Base-by-base conservation (phyloP, 1,140 invertebrate genomes). In the Drosophila simulans region DNA sequence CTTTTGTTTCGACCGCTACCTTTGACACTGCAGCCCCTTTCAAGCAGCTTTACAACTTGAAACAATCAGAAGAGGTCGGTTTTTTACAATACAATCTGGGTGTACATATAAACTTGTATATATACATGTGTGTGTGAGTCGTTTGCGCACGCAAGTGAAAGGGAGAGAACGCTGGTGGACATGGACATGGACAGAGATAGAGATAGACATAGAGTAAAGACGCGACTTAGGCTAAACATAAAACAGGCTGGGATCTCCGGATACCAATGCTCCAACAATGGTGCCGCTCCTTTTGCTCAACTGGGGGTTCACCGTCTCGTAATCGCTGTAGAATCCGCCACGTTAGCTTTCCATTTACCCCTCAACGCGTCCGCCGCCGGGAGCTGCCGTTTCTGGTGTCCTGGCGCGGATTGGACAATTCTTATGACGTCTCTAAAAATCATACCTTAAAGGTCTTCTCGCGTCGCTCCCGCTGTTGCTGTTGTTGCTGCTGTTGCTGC, bases 341-440 rank as follows among this genome's bases (percentile, higher is more conserved):
- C 77, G 80, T 60, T 77, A 58, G 63, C 70, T 62, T 35, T 60
- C 37, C 65, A 65, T 46, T 58, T 51, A n/a, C 52, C 56, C 46
- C 15, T 83, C 48, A 86, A 65, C 78, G 82, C 60, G 82, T 86
- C 75, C 82, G 83, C 69, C 82, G 60, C 60, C 75, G 43, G 75
- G 64, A 72, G 68, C 59, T 62, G 57, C 73, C 55, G 27, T 63
- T 59, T 17, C 56, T 48, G 43, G 56, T 64, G 64, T 73, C 68
- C 64, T 80, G 80, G 81, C 77, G 80, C 77, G 85, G 85, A 80
- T 62, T 88, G 73, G 90, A 85, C 89, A 91, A 92, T 91, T 92
- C 91, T 92, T 92, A 92, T 92, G 91, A 92, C 91, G 91, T 92
- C 91, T 92, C 91, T 92, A 92, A 92, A 92, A 92, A 92, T 92